These are phyloP conservation scores for Sinonovacula constricta DNA, from an alignment of 1,140 invertebrate genomes.

Conservation along the genomic window DNA sequence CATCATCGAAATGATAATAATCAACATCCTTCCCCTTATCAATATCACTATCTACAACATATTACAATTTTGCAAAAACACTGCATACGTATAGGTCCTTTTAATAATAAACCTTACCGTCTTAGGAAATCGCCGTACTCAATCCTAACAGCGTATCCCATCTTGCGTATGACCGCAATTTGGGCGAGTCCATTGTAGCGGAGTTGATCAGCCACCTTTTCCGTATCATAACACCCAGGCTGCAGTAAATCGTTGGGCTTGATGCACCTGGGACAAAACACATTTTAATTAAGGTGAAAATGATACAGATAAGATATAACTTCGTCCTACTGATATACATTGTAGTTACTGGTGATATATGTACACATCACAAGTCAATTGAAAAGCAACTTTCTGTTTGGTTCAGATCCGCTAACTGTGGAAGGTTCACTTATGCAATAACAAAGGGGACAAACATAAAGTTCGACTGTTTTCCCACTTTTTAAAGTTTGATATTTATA, in stretches of 20 bases:
- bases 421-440: too few species aligned
- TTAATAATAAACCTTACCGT: constrained; percentile 62
- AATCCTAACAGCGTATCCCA: constrained; percentile 65
- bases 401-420: too few species aligned
- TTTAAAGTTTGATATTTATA: too few species aligned
- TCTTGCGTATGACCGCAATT: constrained; percentile 69
- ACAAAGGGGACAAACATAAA: too few species aligned
- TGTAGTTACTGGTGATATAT: background rate
- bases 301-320: background rate
- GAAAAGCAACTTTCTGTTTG: too few species aligned
- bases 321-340: background rate
- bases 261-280: constrained; percentile 83
- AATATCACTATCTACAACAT: background rate
- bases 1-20: background rate
- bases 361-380: background rate
- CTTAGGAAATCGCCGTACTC: constrained; percentile 61
- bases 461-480: too few species aligned
- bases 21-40: constrained; percentile 6
- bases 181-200: constrained; percentile 77
- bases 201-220: constrained; percentile 88
- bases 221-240: constrained; percentile 83
- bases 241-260: constrained; percentile 87
- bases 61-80: background rate
- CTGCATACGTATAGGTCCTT: background rate
- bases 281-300: too few species aligned